Evolutionary conservation across 2,888 invertebrate genomes (phyloP).

Genomic region (Temnothorax ravouxi): DNA sequence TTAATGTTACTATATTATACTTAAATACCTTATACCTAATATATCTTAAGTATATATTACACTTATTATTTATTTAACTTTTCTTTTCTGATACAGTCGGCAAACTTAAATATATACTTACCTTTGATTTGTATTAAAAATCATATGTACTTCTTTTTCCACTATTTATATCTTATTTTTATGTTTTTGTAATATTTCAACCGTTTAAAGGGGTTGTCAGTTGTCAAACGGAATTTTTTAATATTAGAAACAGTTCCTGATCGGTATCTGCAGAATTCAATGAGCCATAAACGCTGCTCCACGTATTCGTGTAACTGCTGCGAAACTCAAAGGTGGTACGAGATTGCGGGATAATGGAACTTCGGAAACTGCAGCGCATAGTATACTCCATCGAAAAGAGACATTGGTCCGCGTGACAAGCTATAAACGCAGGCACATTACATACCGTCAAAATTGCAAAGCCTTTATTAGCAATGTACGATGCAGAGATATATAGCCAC

Average conservation of each 20-base stretch:
- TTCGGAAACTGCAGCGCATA: conserved; percentile 33
- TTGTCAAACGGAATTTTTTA: conserved; percentile 6
- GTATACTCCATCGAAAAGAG: conserved; percentile 24
- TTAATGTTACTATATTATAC: too few species aligned
- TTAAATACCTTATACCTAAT: too few species aligned
- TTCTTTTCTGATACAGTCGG: neutral
- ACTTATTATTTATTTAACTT: neutral
- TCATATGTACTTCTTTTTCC: neutral
- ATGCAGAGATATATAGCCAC: neutral
- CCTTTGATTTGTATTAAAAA: neutral
- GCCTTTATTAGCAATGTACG: conserved; percentile 41
- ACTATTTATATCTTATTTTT: neutral
- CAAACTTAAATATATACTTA: neutral
- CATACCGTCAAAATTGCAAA: conserved; percentile 1
- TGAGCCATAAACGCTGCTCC: conserved; percentile 20
- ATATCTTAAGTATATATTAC: neutral
- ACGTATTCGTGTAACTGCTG: conserved; percentile 26
- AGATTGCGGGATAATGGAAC: conserved; percentile 42
- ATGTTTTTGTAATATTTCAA: neutral
- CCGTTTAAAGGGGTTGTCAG: neutral
- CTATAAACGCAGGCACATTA: conserved; percentile 29
- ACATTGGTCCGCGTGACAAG: conserved; percentile 14
- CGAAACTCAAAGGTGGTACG: conserved; percentile 33
- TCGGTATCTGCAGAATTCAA: conserved; percentile 27
- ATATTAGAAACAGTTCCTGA: conserved; percentile 19